Base-by-base conservation (phyloP, 2,888 invertebrate species). In the Morpho achilles region DNA sequence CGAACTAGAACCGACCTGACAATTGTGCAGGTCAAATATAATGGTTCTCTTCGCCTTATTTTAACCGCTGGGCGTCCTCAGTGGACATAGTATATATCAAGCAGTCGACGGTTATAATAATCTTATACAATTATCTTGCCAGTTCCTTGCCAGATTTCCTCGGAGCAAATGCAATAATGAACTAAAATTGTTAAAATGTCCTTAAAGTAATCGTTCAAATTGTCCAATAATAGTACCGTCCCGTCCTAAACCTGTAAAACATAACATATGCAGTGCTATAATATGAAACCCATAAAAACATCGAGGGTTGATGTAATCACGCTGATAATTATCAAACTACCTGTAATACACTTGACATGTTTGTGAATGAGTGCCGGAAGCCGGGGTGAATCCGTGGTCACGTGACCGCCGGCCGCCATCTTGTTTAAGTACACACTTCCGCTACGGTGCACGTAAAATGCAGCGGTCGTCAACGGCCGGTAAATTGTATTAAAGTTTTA, bases 361-460 rank as follows among this genome's bases (percentile, higher is more conserved):
- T 82, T 80, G 75, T 76, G 74, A 79, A 80, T 77, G 76, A 76
- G 68, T 69, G 67, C 84, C 87, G 87, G 87, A 89, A 87, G 80
- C 71, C 79, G 80, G 84, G 86, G 87, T 87, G 89, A 80, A 88
- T 88, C 88, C 86, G 75, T 67, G 80, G 87, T 84, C 85, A 87
- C 87, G 87, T 87, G 86, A 85, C 82, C 77, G 69, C 72, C 79
- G 69, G 70, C 81, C 69, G 86, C 88, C 87, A 88, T 88, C 84
- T 88, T 89, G 87, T 80, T 79, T 82, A 84, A 87, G 83, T 82
- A 84, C 76, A 70, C 75, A 82, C 82, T 87, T 88, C 89, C 89
- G 87, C 75, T 63, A 65, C 75, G 68, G 69, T 64, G 72, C 73
- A 75, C 73, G 71, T 74, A 72, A 68, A 71, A 71, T 72, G 68